Conservation (phyloP, 2,797 vertebrate species). For the Nyctibius grandis region DNA sequence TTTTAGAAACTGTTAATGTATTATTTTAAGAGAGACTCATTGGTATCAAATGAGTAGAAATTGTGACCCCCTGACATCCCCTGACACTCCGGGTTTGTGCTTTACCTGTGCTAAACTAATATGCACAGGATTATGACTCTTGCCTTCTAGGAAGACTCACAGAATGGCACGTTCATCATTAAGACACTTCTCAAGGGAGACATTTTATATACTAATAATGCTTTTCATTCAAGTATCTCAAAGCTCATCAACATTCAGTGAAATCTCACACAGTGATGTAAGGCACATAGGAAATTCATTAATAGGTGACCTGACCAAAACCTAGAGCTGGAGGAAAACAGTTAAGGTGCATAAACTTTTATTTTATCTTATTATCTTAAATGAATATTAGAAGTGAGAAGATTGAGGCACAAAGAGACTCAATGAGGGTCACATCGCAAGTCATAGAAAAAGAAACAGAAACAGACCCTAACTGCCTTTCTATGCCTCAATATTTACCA, state of each 20-base stretch:
- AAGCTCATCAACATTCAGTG: neutral
- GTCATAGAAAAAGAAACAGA: neutral
- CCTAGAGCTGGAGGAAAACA: neutral
- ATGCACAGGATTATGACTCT: neutral
- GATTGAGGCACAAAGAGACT: neutral
- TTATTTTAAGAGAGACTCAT: neutral
- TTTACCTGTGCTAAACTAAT: neutral
- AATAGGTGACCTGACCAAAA: neutral
- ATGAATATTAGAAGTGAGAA: neutral
- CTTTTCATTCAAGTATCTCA: neutral
- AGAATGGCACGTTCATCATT: neutral
- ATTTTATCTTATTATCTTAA: neutral
- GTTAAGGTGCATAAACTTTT: neutral
- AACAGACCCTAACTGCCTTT: neutral
- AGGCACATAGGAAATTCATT: fast-evolving
- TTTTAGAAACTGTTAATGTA: neutral
- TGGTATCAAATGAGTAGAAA: neutral
- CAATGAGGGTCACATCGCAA: neutral
- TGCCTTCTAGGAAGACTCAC: neutral
- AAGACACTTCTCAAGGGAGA: neutral
- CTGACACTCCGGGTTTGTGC: neutral
- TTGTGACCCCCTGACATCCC: neutral
- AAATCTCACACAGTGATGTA: neutral
- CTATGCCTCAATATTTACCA: neutral
- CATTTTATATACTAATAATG: neutral